Evolutionary conservation across 2,797 vertebrate species (phyloP).

Genomic region (Cryptoprocta ferox): DNA sequence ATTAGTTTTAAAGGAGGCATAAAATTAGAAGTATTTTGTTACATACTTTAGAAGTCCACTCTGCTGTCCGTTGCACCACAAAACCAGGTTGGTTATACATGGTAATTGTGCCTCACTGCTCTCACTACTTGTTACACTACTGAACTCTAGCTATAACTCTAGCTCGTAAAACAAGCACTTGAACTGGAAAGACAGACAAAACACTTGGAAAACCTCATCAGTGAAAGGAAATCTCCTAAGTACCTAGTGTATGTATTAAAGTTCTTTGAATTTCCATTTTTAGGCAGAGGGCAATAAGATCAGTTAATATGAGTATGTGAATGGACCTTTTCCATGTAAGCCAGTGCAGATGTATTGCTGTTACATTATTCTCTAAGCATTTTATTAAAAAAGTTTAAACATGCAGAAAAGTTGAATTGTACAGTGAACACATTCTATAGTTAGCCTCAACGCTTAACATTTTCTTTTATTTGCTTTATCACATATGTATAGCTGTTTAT

Average conservation of each 20-base stretch:
- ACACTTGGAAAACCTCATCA: constrained; percentile 33
- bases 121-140: neutral
- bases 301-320: neutral
- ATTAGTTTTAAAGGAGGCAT: constrained; percentile 57
- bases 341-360: neutral
- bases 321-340: neutral
- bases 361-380: neutral
- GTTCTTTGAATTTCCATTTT: constrained; percentile 32
- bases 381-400: constrained; percentile 57
- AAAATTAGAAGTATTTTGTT: constrained; percentile 49
- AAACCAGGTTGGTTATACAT: constrained; percentile 6
- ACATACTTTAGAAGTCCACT: constrained; percentile 40
- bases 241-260: neutral
- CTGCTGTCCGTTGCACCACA: neutral
- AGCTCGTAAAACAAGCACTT: neutral
- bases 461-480: constrained; percentile 35
- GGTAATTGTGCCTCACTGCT: constrained; percentile 46
- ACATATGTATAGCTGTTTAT: neutral
- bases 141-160: no score
- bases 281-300: neutral
- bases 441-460: neutral
- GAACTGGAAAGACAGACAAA: constrained; percentile 12
- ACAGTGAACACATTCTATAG: neutral
- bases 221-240: constrained; percentile 27
- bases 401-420: constrained; percentile 39